These are phyloP conservation scores for Serinus canaria DNA, from an alignment of 2,113 vertebrate species.

Conservation along the genomic window DNA sequence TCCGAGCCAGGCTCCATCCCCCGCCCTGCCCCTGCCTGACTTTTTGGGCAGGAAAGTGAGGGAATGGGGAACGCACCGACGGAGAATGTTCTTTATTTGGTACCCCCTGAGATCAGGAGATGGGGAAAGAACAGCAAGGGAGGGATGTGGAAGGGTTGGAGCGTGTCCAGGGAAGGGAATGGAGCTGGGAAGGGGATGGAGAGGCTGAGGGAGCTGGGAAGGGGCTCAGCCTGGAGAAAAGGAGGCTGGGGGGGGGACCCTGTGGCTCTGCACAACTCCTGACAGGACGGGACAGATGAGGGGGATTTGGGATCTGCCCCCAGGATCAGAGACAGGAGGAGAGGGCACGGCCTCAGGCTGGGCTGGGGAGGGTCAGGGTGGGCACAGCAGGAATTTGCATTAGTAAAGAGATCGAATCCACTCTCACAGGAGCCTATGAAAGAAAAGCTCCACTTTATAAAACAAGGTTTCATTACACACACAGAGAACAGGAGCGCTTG, in stretches of 20 bases:
- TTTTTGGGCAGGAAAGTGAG: neutral
- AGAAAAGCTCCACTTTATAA: neutral
- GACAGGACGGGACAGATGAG: neutral
- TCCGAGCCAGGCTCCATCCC: neutral
- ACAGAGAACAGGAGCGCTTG: neutral
- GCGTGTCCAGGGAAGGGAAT: accelerated
- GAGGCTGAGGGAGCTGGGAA: neutral
- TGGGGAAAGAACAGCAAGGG: neutral
- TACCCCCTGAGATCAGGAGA: neutral
- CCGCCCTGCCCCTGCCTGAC: neutral
- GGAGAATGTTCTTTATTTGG: neutral
- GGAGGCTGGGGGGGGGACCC: neutral
- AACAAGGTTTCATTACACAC: neutral
- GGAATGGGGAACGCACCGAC: neutral
- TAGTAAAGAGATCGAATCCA: neutral
- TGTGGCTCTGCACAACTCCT: neutral
- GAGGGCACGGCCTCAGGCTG: neutral
- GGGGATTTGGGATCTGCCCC: neutral
- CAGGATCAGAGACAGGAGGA: neutral
- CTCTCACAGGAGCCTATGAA: neutral
- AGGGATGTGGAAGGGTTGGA: neutral
- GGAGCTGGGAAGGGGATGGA: neutral
- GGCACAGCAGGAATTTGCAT: neutral
- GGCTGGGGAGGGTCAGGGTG: accelerated
- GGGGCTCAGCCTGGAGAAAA: neutral